Conservation (phyloP, 2,888 invertebrate species). For the Lochmaea capreae region DNA sequence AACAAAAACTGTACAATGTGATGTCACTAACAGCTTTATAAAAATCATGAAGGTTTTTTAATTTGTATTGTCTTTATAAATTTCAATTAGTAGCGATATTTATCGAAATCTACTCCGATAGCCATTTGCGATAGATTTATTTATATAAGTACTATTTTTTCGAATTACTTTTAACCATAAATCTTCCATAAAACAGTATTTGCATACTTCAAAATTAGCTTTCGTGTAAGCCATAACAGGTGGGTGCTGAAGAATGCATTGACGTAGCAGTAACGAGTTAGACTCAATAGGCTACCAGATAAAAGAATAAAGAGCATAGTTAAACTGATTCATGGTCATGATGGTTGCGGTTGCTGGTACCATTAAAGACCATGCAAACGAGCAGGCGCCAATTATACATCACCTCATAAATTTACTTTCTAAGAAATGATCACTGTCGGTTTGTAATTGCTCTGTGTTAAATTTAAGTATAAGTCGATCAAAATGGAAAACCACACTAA, state of each 20-base stretch:
- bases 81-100: too few species aligned
- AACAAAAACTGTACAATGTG: too few species aligned
- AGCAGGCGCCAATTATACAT: conserved; percentile 62
- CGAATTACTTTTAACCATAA: too few species aligned
- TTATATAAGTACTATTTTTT: too few species aligned
- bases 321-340: conserved; percentile 60
- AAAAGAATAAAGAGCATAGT: conserved; percentile 60
- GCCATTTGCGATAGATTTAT: too few species aligned
- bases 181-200: neutral
- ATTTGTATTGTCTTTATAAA: too few species aligned
- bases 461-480: neutral
- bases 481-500: neutral
- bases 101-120: too few species aligned
- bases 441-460: neutral
- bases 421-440: conserved; percentile 22
- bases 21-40: too few species aligned
- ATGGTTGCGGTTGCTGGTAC: conserved; percentile 53
- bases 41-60: too few species aligned
- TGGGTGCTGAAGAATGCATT: conserved; percentile 59
- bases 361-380: conserved; percentile 61
- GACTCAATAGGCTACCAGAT: conserved; percentile 61
- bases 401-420: conserved; percentile 58
- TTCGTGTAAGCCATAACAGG: conserved; percentile 43
- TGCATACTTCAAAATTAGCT: conserved; percentile 47
- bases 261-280: conserved; percentile 49